Evolutionary conservation across 2,113 vertebrate genomes (phyloP).

Genomic region (Rissa tridactyla): DNA sequence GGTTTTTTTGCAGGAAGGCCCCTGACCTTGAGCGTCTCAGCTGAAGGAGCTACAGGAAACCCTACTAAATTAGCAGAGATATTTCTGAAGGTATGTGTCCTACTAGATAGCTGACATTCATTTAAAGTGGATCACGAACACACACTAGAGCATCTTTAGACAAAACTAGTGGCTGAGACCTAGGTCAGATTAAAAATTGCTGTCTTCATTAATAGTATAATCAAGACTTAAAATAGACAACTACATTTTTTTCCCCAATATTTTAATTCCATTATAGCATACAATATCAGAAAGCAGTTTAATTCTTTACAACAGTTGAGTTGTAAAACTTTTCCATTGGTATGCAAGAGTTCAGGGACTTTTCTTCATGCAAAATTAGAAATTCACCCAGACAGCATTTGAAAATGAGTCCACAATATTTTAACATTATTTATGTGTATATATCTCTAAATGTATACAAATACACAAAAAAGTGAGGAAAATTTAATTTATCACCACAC

Average conservation of each 20-base stretch:
- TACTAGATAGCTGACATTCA: background rate
- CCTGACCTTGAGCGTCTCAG: background rate
- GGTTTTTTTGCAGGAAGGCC: background rate
- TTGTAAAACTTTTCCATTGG: background rate
- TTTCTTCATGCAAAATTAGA: background rate
- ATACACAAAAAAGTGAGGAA: rapidly evolving
- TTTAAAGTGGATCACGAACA: background rate
- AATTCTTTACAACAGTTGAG: background rate
- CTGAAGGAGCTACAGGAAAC: background rate
- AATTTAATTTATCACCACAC: background rate
- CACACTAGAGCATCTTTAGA: background rate
- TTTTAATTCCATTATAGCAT: background rate
- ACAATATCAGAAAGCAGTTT: background rate
- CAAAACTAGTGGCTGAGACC: background rate
- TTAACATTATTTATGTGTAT: background rate
- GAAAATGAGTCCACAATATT: background rate
- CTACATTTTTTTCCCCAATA: background rate
- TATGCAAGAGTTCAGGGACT: background rate
- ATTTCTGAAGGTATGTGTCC: background rate
- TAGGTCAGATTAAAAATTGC: background rate
- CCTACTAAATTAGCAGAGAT: background rate
- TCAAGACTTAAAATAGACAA: background rate
- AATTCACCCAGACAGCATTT: background rate
- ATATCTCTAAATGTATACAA: background rate
- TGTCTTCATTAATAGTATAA: background rate